These are phyloP conservation scores for Maconellicoccus hirsutus DNA, from an alignment of 1,140 invertebrate genomes.

Conservation along the genomic window DNA sequence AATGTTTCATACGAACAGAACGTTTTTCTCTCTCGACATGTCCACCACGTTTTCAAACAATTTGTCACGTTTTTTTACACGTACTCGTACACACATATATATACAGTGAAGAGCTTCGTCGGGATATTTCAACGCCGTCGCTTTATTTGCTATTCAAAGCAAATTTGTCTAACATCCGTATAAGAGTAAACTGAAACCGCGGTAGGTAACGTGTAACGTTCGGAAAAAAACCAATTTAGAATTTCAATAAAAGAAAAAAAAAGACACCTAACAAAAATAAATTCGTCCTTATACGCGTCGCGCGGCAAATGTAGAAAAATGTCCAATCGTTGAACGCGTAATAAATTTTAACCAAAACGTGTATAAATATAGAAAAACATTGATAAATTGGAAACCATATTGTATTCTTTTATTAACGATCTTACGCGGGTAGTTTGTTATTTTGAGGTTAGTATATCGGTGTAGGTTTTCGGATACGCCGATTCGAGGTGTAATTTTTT, in stretches of 20 bases:
- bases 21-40: neutral
- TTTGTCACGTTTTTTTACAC: neutral
- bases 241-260: conserved; percentile 10
- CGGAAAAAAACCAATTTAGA: neutral
- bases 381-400: neutral
- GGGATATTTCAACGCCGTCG: neutral
- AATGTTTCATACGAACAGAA: neutral
- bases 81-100: neutral
- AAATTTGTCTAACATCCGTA: neutral
- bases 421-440: too few species aligned
- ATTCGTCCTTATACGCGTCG: neutral
- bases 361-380: neutral
- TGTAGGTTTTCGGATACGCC: too few species aligned
- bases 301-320: neutral
- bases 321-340: neutral
- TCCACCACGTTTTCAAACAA: conserved; percentile 1
- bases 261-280: neutral
- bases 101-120: too few species aligned
- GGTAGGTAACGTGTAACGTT: neutral
- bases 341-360: neutral
- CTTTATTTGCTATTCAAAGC: neutral
- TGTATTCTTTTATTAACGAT: too few species aligned
- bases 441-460: too few species aligned
- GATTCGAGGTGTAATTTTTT: too few species aligned
- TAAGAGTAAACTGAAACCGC: neutral